Evolutionary conservation across 2,888 invertebrate species (phyloP), one percentile per base, ranked within the genome.

Genomic region (Heliconius cydno): DNA sequence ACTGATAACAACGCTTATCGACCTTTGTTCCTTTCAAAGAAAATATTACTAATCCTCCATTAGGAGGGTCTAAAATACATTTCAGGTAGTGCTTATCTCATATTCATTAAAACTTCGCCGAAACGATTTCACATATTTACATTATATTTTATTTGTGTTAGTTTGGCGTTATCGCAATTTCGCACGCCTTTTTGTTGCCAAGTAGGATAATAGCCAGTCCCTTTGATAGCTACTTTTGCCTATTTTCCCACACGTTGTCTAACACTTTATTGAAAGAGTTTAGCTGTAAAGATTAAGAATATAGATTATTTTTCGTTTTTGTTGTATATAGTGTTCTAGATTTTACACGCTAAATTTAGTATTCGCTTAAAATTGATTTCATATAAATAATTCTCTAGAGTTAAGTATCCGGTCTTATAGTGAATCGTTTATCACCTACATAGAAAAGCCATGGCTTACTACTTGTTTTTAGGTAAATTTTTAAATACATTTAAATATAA

Each of bases 61-160:
- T 71, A 79, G 76, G 7, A 10, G 10, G 19, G n/a, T n/a, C 41
- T 46, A 28, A 52, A 72, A 73, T 30, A 70, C 63, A 66, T 52
- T 77, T 76, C 84, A 83, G 84, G 85, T 85, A 78, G 79, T 77
- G 86, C 87, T 90, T 89, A 91, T 89, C 91, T 84, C 81, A 86
- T 86, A 84, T 83, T 82, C 85, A 88, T 91, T 90, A 91, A 85
- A 89, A 88, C 87, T 90, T 89, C 88, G 85, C 80, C 82, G 87
- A 87, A 88, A 87, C 87, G 86, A 86, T 87, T 87, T 84, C 83
- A 85, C 71, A 89, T 88, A 86, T 89, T 89, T 87, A 86, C 85
- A 79, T 81, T 84, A 80, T 82, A 75, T 89, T 88, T 80, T 75
- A 79, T 82, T 80, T 13, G 75, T 80, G 75, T 80, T 76, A 82